phyloP scores from a whole-genome alignment of 2,888 invertebrate species.

The Synergus umbraculus region DNA sequence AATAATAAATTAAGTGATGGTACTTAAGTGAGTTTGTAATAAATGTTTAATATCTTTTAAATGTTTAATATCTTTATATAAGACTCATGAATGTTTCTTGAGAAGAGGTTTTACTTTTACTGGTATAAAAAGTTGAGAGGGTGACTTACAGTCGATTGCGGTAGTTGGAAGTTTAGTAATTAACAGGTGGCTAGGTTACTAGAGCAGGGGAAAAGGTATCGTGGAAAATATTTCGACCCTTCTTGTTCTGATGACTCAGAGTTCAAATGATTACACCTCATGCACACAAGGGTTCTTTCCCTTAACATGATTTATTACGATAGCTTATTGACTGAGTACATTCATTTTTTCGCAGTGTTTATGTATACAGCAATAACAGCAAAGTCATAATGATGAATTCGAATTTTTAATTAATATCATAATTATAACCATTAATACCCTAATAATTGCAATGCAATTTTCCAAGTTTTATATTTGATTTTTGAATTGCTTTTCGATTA shows the following conservation, averaged over 20 bases:
- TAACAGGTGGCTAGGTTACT: conserved; percentile 35
- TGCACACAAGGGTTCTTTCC: neutral
- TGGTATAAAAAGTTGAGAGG: neutral
- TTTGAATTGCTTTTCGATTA: too few relatives aligned
- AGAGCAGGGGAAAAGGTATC: neutral
- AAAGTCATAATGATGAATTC: too few relatives aligned
- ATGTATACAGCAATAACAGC: too few relatives aligned
- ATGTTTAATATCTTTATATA: neutral
- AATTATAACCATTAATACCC: too few relatives aligned
- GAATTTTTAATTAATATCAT: too few relatives aligned
- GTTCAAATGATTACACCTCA: neutral
- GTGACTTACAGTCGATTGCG: neutral
- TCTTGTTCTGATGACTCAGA: neutral
- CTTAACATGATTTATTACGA: neutral
- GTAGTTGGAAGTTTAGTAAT: conserved; percentile 19
- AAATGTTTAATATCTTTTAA: neutral
- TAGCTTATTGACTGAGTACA: neutral
- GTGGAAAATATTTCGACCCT: conserved; percentile 2
- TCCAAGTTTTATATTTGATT: too few relatives aligned
- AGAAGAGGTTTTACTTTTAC: neutral
- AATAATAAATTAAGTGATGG: neutral
- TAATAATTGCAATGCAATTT: too few relatives aligned
- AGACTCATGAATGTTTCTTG: neutral
- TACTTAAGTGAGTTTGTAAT: neutral
- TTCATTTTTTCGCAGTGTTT: too few relatives aligned